These are phyloP conservation scores for Corapipo altera DNA, from an alignment of 2,113 vertebrate species.

Conservation along the genomic window DNA sequence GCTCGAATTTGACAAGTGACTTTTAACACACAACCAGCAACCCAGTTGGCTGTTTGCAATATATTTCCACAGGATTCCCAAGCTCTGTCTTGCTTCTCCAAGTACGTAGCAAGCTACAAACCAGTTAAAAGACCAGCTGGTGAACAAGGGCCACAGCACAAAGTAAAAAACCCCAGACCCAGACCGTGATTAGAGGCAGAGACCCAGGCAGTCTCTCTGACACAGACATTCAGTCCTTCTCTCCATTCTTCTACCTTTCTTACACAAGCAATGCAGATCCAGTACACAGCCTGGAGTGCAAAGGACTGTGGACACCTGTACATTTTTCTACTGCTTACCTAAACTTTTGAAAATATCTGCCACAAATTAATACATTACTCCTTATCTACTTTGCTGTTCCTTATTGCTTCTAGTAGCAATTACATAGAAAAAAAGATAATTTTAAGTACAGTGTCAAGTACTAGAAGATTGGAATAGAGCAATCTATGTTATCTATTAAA, in stretches of 20 bases:
- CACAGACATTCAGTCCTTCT: background rate
- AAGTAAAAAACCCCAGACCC: background rate
- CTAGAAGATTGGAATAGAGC: background rate
- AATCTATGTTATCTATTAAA: background rate
- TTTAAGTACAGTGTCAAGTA: background rate
- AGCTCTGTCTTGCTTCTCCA: background rate
- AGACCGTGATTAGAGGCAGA: background rate
- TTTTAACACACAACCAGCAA: background rate
- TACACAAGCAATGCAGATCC: background rate
- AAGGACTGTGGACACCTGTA: background rate
- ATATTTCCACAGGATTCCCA: background rate
- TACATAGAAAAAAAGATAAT: background rate
- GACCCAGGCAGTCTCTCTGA: background rate
- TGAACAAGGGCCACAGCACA: background rate
- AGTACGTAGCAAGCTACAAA: background rate
- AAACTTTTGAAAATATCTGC: background rate
- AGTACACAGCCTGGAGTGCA: background rate
- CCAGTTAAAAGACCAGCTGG: background rate
- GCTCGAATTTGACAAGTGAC: background rate
- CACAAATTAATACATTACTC: background rate
- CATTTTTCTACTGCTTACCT: background rate
- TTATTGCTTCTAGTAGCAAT: background rate
- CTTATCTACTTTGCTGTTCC: background rate
- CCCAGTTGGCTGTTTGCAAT: background rate
- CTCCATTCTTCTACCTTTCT: background rate